Evolutionary conservation across 1,140 invertebrate species (phyloP), one percentile per base, ranked within the genome.

Genomic region (Apis dorsata): DNA sequence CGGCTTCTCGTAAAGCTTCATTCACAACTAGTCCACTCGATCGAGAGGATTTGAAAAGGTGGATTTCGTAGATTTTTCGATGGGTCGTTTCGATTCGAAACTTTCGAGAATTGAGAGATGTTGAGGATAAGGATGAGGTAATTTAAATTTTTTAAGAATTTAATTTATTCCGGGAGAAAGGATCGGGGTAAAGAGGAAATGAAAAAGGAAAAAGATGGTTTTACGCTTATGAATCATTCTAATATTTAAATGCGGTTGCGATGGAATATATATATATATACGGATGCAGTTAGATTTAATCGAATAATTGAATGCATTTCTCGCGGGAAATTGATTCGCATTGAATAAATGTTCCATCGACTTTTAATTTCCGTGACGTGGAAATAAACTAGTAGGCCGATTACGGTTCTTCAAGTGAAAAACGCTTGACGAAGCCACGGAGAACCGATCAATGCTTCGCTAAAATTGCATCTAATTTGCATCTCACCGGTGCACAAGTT

Each of bases 1-100:
- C 44, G 60, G 78, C 60, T 71, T 81, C 65, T 74, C 75, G 53
- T 90, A 89, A 90, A 83, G 88, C 85, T 81, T 68, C 86, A 86
- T 90, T 90, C 86, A 90, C 88, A 86, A 84, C 62, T 55, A 73
- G 49, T 69, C 63, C 13, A 60, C 51, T 49, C 1, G 57, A 19
- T 9, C 7, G 65, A 24, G 11, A 9, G 7, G 21, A n/a, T 9
- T 7, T 24, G 44, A 78, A 73, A 49, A 28, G 57, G 60, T 15
- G 53, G 1, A 28, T 1, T 17, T 15, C 13, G 15, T 7, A 2
- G 55, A 17, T 15, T 57, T 57, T 57, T 57, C 8, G 12, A 17
- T 3, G 49, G 49, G 49, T 21, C 24, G 60, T 34, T 53, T 60
- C 19, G 53, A 75, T 34, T 34, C 11, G 10, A 44, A 19, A 19